Evolutionary conservation across 2,888 invertebrate genomes (phyloP), one percentile per base, ranked within the genome.

Genomic region (Tribolium freemani): DNA sequence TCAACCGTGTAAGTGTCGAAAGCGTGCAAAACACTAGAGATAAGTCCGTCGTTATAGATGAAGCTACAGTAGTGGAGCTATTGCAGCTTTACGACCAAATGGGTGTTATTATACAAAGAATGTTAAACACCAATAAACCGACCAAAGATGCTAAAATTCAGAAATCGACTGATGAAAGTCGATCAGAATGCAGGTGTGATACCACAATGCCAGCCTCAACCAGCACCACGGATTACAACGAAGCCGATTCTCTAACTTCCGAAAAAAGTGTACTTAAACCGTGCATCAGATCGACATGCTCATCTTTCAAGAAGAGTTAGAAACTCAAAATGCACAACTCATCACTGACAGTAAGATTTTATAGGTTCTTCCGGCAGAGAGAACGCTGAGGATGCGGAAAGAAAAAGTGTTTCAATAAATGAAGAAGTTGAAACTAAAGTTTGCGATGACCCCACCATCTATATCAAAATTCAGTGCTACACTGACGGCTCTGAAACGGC

Each of bases 81-180:
- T 46, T 70, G 30, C 46, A 61, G 10, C 45, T 70, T 13, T 63
- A 70, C 44, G 53, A 70, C n/a, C 45, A 48, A 13, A 54, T 70
- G 61, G 69, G 69, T 0, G 48, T 56, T n/a, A 46, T 70, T 21
- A 61, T 70, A 16, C 11, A 57, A 3, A 70, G n/a, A 56, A 30
- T 70, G 21, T 5, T 51, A 4, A 51, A 5, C 48, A 48, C 6
- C 8, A 8, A 16, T 16, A 16, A 38, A 38, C 8, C 8, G 8
- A 38, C 8, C 8, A n/a, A 6, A 48, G 5, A 8, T 48, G 3
- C 8, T 5, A 6, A 48, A 16, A 1, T 11, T 11, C 16, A 48
- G 10, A 16, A 6, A 48, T 16, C 11, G 3, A 16, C 6, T 4
- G 2, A n/a, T 48, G n/a, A 16, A 48, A 48, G 48, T 48, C n/a